Conservation (phyloP, 2,113 vertebrate genomes). For the Junco hyemalis region DNA sequence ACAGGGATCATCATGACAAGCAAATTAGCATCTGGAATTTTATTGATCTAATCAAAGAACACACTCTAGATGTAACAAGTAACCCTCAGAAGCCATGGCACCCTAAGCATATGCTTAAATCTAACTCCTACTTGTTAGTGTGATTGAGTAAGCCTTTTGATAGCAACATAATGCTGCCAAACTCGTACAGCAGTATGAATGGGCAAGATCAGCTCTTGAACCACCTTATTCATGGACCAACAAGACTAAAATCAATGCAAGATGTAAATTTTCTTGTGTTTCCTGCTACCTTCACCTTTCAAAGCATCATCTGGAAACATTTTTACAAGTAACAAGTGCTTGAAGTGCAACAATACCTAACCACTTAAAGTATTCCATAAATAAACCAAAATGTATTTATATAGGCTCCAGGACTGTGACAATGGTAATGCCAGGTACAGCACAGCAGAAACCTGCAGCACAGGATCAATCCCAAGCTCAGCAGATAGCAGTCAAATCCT, state of each 20-base stretch:
- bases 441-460: not conserved
- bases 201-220: not conserved
- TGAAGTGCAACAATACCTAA: accelerated
- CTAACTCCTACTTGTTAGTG: not conserved
- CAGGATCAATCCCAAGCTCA: not conserved
- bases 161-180: not conserved
- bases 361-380: not conserved
- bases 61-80: not conserved
- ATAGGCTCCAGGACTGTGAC: not conserved
- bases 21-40: not conserved
- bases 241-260: not conserved
- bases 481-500: not conserved
- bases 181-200: not conserved
- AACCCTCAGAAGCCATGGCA: not conserved
- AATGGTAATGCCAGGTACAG: not conserved
- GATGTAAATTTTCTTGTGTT: not conserved
- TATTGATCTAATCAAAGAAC: not conserved
- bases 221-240: not conserved
- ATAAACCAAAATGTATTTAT: not conserved
- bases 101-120: not conserved
- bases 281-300: not conserved
- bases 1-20: not conserved
- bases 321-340: not conserved
- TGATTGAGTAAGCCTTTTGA: not conserved
- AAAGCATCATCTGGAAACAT: not conserved